Evolutionary conservation across 2,888 invertebrate genomes (phyloP).

Genomic region (Sinelater perroti): DNA sequence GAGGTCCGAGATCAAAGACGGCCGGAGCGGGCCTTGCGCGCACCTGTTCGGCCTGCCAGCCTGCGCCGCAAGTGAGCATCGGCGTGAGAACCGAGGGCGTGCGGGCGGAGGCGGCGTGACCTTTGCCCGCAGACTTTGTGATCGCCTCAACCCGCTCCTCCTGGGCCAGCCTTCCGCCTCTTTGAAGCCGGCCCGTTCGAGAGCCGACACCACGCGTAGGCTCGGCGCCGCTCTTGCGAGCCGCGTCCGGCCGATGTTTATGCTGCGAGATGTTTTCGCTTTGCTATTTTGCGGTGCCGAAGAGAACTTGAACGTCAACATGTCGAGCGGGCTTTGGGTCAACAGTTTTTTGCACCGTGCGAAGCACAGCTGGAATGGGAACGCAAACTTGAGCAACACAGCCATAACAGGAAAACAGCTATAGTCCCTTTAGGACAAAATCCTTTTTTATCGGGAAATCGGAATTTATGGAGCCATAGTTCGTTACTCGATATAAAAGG

Average conservation of each 20-base stretch:
- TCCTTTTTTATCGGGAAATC: background rate
- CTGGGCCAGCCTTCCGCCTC: slow-evolving; percentile 18
- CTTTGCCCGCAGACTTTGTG: slow-evolving; percentile 33
- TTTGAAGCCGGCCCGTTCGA: slow-evolving; percentile 24
- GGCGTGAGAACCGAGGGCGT: slow-evolving; percentile 43
- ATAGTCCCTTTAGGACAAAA: background rate
- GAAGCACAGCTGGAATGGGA: no score
- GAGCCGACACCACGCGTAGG: slow-evolving; percentile 12
- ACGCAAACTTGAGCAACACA: no score
- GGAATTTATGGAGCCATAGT: no score
- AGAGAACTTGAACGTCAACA: background rate
- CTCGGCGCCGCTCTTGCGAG: background rate
- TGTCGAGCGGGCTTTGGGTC: background rate
- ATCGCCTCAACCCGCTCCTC: slow-evolving; percentile 26
- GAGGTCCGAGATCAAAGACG: slow-evolving; percentile 32
- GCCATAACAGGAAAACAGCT: background rate
- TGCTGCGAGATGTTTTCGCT: background rate
- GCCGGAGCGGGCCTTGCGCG: slow-evolving; percentile 15
- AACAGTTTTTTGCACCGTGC: no score
- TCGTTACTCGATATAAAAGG: no score
- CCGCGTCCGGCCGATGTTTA: slow-evolving; percentile 12
- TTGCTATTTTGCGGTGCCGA: slow-evolving; percentile 4
- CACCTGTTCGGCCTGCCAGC: slow-evolving; percentile 27
- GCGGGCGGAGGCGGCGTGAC: slow-evolving; percentile 40
- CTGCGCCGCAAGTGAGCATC: slow-evolving; percentile 28